Conservation (phyloP, 1,140 invertebrate species). For the Microplitis mediator region DNA sequence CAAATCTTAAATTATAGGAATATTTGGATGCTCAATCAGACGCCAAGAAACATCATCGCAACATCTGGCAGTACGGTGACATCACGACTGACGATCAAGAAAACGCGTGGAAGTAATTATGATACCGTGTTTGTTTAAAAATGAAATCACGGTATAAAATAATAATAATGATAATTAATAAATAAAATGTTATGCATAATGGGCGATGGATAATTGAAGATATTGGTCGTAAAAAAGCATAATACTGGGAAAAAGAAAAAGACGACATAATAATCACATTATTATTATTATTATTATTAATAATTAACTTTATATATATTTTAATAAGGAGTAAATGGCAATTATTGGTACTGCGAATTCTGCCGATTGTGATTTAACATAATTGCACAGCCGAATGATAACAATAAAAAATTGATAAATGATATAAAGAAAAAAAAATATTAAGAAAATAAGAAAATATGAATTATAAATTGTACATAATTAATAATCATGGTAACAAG, state of each 20-base stretch:
- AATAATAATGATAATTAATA: too few species aligned
- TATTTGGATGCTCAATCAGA: constrained; percentile 84
- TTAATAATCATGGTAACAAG: constrained; percentile 30
- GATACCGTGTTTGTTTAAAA: not conserved
- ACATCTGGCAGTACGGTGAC: constrained; percentile 96
- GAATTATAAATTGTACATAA: constrained; percentile 44
- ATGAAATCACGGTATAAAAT: not conserved
- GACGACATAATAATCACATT: constrained; percentile 11
- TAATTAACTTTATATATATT: constrained; percentile 37
- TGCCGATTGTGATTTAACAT: constrained; percentile 27
- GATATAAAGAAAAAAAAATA: not conserved
- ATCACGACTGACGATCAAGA: constrained; percentile 94
- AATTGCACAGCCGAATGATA: constrained; percentile 29
- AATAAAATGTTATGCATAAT: too few species aligned
- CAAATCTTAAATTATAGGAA: constrained; percentile 58
- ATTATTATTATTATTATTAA: constrained; percentile 39
- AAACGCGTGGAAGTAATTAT: constrained; percentile 63
- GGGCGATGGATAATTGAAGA: too few species aligned
- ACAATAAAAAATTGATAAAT: constrained; percentile 3
- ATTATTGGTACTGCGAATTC: constrained; percentile 4
- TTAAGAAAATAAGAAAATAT: constrained; percentile 26
- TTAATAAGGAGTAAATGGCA: constrained; percentile 26
- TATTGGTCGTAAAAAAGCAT: not conserved
- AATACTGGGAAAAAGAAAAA: not conserved
- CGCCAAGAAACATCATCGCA: constrained; percentile 82